Evolutionary conservation across 2,113 vertebrate genomes (phyloP).

Genomic region (Gambusia affinis): DNA sequence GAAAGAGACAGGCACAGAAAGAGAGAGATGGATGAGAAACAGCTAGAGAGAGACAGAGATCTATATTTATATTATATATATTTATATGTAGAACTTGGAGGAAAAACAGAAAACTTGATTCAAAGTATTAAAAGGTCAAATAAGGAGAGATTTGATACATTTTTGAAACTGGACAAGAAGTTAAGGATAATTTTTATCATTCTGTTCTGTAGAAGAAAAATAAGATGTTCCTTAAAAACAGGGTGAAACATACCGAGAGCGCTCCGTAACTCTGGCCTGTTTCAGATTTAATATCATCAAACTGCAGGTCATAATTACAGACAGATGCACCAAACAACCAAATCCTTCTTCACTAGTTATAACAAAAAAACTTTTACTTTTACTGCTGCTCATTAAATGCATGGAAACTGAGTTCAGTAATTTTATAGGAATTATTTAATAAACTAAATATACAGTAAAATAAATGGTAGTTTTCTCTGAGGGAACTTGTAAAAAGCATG

Average conservation of each 20-base stretch:
- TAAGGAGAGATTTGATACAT: no score
- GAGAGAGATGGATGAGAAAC: no score
- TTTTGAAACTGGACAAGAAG: no score
- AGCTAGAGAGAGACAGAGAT: no score
- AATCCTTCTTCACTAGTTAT: not conserved
- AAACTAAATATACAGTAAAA: not conserved
- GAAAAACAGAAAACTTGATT: no score
- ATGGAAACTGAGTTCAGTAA: not conserved
- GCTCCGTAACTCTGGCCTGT: no score
- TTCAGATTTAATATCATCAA: not conserved
- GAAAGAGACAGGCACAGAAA: no score
- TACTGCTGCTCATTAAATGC: not conserved
- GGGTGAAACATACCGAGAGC: not conserved
- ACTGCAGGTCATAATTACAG: not conserved
- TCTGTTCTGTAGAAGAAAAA: not conserved
- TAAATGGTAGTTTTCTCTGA: not conserved
- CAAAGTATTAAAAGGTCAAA: no score
- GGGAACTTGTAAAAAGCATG: constrained; percentile 43
- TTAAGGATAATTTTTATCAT: no score
- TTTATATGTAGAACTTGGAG: no score
- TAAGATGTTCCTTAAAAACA: not conserved
- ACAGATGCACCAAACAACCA: not conserved
- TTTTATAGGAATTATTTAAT: not conserved
- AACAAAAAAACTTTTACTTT: not conserved
- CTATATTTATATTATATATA: no score